These are phyloP conservation scores for Pseudococcus viburni DNA, from an alignment of 2,888 invertebrate species.

Conservation along the genomic window DNA sequence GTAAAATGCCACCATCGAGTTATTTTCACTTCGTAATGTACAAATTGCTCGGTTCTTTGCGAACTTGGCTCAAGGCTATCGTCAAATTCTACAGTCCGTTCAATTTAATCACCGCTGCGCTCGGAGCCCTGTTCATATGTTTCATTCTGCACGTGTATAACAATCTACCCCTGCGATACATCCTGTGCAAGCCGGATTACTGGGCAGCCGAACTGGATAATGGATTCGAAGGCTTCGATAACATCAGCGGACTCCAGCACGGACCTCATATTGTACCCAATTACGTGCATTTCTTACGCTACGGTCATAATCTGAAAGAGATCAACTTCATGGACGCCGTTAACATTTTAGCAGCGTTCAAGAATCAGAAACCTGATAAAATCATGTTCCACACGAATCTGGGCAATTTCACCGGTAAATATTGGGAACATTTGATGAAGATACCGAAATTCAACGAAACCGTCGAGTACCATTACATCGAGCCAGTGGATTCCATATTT, in stretches of 20 bases:
- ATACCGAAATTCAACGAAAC: constrained; percentile 67
- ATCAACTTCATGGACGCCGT: constrained; percentile 69
- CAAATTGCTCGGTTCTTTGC: not conserved
- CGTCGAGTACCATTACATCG: constrained; percentile 68
- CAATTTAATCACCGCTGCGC: not conserved
- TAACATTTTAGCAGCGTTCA: constrained; percentile 69
- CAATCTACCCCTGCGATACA: constrained; percentile 20
- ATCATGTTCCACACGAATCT: constrained; percentile 70
- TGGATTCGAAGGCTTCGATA: constrained; percentile 61
- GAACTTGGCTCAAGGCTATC: not conserved
- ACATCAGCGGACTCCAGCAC: constrained; percentile 48
- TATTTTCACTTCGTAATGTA: not conserved
- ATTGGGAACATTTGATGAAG: constrained; percentile 68
- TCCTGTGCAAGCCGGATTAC: not conserved
- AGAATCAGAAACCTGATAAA: constrained; percentile 70
- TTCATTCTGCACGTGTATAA: not conserved
- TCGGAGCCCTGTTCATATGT: not conserved
- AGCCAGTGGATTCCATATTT: constrained; percentile 71
- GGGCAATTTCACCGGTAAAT: constrained; percentile 68
- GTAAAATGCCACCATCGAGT: not conserved
- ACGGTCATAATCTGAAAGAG: constrained; percentile 67
- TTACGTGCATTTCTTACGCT: constrained; percentile 70
- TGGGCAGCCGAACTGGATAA: constrained; percentile 40
- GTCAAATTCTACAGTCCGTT: not conserved
- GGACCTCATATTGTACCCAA: constrained; percentile 70